Base-by-base conservation (phyloP, 2,888 invertebrate species). In the Eustalomyia histrio region DNA sequence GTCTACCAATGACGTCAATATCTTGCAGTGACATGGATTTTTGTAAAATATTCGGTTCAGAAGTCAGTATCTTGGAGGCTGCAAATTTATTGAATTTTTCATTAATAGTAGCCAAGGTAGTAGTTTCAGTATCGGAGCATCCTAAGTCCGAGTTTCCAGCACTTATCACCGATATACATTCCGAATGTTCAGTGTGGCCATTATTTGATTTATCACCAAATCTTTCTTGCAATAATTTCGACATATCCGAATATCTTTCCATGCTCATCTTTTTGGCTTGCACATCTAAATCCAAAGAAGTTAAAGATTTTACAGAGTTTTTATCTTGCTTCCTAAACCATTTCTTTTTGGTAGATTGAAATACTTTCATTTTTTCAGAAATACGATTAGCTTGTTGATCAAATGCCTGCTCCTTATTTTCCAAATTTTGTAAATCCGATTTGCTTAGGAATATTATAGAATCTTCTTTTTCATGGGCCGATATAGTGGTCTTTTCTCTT, bases 201-300 rank as follows among this genome's bases (percentile, higher is more conserved):
- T 68, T 78, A 80, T 53, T 83, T 0, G 81, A 61, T 35, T 85
- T 85, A 58, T 88, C 92, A 1, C 94, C 94, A 82, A 94, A 94
- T 85, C 92, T 92, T 84, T 94, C 94, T 87, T 94, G 94, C 82
- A 94, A 92, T 75, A 94, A 90, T 87, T 94, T 94, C 5, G 94
- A 92, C 94, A 94, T 94, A 84, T 94, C 94, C 87, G 94, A 94
- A 83, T 94, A 94, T 60, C 94, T 91, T 86, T 94, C 94, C 88
- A 94, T 94, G 79, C 94, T 94, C 89, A 93, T 93, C 83, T 94
- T 93, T 86, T 94, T 94, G 79, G 94, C 93, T 68, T 92, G 93
- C 74, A 91, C 91, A 88, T 94, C 94, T 79, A 94, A 91, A 74
- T 93, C 92, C 3, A 91, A 79, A 16, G 87, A 86, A 12, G 78